Conservation (phyloP, 2,797 vertebrate species). For the Tadarida brasiliensis region DNA sequence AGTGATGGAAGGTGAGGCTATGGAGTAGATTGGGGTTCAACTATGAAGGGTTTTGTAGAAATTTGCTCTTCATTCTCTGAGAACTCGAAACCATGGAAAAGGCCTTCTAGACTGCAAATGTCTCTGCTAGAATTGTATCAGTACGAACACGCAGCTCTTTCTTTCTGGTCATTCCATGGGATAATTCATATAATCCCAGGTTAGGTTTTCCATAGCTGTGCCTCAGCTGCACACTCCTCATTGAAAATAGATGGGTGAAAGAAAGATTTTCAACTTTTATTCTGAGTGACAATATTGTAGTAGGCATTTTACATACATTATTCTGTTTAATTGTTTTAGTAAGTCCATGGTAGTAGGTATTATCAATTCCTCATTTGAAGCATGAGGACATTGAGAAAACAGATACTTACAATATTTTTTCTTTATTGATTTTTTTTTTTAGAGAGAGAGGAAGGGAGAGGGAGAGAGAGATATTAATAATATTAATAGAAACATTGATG, state of each 20-base stretch:
- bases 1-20: neutral
- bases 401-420: neutral
- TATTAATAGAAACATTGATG: too few species aligned
- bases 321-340: neutral
- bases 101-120: neutral
- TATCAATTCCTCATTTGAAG: neutral
- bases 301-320: neutral
- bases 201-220: neutral
- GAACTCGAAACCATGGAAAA: neutral
- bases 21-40: neutral
- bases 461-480: too few species aligned
- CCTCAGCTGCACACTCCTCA: neutral
- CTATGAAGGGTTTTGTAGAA: neutral
- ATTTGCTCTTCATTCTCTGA: neutral
- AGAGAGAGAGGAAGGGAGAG: too few species aligned
- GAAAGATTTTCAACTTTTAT: neutral
- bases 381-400: neutral
- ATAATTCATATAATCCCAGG: neutral
- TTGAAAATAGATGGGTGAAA: neutral
- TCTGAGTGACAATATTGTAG: neutral
- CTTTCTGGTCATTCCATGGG: neutral
- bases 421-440: too few species aligned
- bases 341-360: neutral
- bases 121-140: neutral
- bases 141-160: neutral